These are phyloP conservation scores for Leptura quadrifasciata DNA, from an alignment of 2,888 invertebrate species.

Conservation along the genomic window DNA sequence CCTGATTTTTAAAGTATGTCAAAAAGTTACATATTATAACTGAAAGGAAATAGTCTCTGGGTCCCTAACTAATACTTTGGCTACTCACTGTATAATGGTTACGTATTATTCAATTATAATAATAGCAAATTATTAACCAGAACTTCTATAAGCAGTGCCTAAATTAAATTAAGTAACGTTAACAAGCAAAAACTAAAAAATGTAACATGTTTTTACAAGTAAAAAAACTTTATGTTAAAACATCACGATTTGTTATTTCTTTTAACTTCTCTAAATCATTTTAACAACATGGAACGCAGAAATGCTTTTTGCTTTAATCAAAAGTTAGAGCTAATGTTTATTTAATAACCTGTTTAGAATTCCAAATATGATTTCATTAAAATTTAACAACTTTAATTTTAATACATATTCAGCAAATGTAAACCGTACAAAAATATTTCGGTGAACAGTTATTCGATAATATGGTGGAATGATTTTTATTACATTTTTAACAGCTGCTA, in stretches of 20 bases:
- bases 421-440: not conserved
- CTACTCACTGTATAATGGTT: no score
- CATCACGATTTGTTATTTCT: constrained; percentile 2
- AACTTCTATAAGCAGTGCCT: no score
- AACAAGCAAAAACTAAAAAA: not conserved
- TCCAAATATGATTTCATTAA: constrained; percentile 25
- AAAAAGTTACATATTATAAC: no score
- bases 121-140: no score
- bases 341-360: constrained; percentile 34
- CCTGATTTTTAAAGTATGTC: no score
- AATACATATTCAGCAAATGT: constrained; percentile 18
- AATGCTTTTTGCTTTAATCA: constrained; percentile 24
- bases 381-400: constrained; percentile 8
- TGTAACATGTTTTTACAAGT: not conserved
- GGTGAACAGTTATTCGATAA: constrained; percentile 12
- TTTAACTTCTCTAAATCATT: constrained; percentile 8
- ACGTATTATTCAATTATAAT: no score
- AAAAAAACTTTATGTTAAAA: constrained; percentile 11
- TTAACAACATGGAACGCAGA: not conserved
- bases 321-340: constrained; percentile 14
- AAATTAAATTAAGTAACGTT: no score
- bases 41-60: no score
- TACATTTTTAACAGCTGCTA: constrained; percentile 14
- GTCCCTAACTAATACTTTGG: no score
- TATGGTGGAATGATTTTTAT: not conserved